Evolutionary conservation across 2,113 vertebrate species (phyloP).

Genomic region (Cololabis saira): DNA sequence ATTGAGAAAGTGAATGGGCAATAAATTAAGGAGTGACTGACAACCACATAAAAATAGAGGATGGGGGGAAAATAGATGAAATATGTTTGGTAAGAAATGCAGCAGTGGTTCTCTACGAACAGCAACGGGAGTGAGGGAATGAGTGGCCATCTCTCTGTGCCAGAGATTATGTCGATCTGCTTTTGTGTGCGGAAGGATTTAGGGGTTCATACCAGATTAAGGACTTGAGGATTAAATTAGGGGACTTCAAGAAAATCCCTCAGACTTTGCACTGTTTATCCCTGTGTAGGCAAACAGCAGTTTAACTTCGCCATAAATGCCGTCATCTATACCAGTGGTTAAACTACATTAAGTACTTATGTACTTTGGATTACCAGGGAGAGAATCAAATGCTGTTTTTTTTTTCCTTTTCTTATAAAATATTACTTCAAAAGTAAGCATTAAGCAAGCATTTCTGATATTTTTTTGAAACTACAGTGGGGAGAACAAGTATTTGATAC

Average conservation of each 20-base stretch:
- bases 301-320: slow-evolving; percentile 47
- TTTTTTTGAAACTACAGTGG: too few species aligned
- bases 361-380: slow-evolving; percentile 46
- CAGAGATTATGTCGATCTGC: slow-evolving; percentile 70
- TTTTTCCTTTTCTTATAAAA: not conserved
- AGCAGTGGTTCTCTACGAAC: slow-evolving; percentile 16
- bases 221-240: slow-evolving; percentile 79
- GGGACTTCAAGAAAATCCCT: slow-evolving; percentile 76
- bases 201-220: slow-evolving; percentile 80
- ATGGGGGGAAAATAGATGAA: slow-evolving; percentile 26
- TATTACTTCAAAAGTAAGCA: too few species aligned
- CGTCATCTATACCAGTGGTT: slow-evolving; percentile 32
- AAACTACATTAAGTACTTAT: slow-evolving; percentile 49
- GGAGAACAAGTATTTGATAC: too few species aligned
- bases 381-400: not conserved
- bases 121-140: slow-evolving; percentile 39
- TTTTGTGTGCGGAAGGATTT: slow-evolving; percentile 76
- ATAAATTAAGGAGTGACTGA: slow-evolving; percentile 40
- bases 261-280: slow-evolving; percentile 63
- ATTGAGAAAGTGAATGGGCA: slow-evolving; percentile 14
- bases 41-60: slow-evolving; percentile 6
- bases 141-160: slow-evolving; percentile 53
- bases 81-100: slow-evolving; percentile 8
- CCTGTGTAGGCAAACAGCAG: slow-evolving; percentile 59
- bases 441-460: too few species aligned